A percentile compares a stretch with the other conserved stretches of the same genome.
phyloP scores from a whole-genome alignment of 2,797 vertebrate species.

The Enteromius argenteus region DNA sequence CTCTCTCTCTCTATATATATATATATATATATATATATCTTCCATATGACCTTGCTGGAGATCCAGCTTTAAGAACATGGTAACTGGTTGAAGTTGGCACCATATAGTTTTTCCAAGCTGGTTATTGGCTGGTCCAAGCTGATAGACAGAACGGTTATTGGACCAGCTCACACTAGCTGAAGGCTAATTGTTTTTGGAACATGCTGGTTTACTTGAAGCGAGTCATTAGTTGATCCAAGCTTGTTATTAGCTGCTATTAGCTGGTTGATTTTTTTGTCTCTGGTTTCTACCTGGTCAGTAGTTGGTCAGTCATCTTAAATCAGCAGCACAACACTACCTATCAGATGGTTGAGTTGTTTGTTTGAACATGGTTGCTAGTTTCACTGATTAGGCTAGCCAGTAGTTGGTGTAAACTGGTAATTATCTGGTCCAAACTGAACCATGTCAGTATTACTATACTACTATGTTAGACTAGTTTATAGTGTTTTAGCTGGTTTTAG shows the following conservation, averaged over 20 bases:
- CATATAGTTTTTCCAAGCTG: neutral
- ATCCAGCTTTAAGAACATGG: neutral
- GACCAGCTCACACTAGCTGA: neutral
- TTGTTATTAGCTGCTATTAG: neutral
- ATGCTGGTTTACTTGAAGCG: neutral
- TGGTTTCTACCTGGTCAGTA: neutral
- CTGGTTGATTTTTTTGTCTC: neutral
- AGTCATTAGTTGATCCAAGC: neutral
- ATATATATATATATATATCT: too few species aligned
- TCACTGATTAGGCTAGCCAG: neutral
- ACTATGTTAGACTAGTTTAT: neutral
- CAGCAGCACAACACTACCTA: neutral
- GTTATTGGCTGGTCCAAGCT: neutral
- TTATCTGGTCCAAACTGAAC: neutral
- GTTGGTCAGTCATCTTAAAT: neutral
- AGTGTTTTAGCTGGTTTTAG: neutral
- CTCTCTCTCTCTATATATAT: neutral
- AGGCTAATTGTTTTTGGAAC: neutral
- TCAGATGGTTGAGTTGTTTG: neutral
- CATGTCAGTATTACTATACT: neutral
- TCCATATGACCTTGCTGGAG: neutral
- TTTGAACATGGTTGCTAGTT: neutral
- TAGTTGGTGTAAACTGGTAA: neutral
- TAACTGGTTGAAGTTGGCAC: neutral
- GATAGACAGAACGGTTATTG: neutral